A percentile compares a stretch with the other conserved stretches of the same genome.
phyloP scores from a whole-genome alignment of 2,888 invertebrate species.

The Athripsodes cinereus region DNA sequence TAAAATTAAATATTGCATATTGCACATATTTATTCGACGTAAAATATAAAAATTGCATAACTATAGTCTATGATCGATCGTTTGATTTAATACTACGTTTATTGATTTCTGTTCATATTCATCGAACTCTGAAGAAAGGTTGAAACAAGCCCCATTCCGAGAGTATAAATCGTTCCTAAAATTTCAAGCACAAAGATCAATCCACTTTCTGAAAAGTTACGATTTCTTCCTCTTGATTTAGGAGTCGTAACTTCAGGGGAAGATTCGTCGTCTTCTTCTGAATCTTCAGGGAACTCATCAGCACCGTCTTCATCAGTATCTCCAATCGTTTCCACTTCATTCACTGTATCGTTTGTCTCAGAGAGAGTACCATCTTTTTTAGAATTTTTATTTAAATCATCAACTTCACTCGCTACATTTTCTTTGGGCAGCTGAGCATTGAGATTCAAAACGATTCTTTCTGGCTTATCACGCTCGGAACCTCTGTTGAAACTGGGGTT shows the following conservation, averaged over 20 bases:
- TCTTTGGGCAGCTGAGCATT: background rate
- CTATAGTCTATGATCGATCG: too few relatives aligned
- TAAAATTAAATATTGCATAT: too few relatives aligned
- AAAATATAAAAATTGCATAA: too few relatives aligned
- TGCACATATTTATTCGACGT: too few relatives aligned
- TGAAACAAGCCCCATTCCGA: conserved; percentile 1
- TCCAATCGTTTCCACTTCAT: conserved; percentile 13
- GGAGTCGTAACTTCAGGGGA: conserved; percentile 22
- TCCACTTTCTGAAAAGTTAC: conserved; percentile 13
- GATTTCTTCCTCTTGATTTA: background rate
- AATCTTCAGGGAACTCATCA: background rate
- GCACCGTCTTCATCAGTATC: conserved; percentile 18
- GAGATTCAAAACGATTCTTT: conserved; percentile 17
- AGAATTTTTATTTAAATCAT: conserved; percentile 12
- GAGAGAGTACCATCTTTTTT: conserved; percentile 4
- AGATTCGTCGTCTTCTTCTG: conserved; percentile 25
- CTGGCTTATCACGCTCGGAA: conserved; percentile 11
- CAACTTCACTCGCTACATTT: conserved; percentile 14
- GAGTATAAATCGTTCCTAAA: conserved; percentile 37
- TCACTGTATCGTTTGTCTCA: conserved; percentile 20
- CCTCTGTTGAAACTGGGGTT: conserved; percentile 22
- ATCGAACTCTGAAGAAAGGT: background rate
- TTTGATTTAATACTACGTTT: too few relatives aligned
- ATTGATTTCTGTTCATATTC: background rate
- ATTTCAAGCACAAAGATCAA: conserved; percentile 34